Evolutionary conservation across 2,113 vertebrate species (phyloP).

Genomic region (Petrocephalus zakoni): DNA sequence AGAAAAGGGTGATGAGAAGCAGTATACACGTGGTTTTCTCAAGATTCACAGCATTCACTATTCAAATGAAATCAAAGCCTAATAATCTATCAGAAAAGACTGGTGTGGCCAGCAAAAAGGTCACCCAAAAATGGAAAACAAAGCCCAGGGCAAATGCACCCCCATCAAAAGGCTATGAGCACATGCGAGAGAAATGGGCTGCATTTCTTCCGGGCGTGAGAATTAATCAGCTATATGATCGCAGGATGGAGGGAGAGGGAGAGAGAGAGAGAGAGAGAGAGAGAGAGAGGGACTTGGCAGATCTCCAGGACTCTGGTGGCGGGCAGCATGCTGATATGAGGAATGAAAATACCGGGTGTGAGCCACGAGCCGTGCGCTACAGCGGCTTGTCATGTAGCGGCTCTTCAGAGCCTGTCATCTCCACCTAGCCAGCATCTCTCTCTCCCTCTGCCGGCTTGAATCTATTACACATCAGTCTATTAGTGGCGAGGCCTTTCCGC

Average conservation of each 20-base stretch:
- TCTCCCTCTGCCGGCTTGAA: not conserved
- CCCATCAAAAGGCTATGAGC: not conserved
- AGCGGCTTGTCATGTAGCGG: not conserved
- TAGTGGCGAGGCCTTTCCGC: not conserved
- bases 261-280: not conserved
- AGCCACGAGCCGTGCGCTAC: too few species aligned
- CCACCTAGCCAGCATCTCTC: not conserved
- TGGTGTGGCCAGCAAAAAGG: not conserved
- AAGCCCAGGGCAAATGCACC: not conserved
- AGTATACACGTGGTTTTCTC: not conserved
- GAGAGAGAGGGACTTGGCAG: not conserved
- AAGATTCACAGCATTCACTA: not conserved
- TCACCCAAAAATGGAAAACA: not conserved
- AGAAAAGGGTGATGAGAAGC: not conserved
- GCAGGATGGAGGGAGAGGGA: not conserved
- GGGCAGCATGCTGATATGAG: constrained; percentile 9
- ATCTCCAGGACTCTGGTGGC: not conserved
- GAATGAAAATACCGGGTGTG: constrained; percentile 4
- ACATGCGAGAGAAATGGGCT: not conserved
- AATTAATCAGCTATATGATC: constrained; percentile 5
- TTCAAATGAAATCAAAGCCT: not conserved
- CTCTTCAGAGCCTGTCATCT: constrained; percentile 2
- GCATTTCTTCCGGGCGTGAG: not conserved
- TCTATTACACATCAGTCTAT: constrained; percentile 3
- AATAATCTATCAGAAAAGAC: not conserved